phyloP scores from a whole-genome alignment of 2,888 invertebrate species.

The Rotaria sp. region DNA sequence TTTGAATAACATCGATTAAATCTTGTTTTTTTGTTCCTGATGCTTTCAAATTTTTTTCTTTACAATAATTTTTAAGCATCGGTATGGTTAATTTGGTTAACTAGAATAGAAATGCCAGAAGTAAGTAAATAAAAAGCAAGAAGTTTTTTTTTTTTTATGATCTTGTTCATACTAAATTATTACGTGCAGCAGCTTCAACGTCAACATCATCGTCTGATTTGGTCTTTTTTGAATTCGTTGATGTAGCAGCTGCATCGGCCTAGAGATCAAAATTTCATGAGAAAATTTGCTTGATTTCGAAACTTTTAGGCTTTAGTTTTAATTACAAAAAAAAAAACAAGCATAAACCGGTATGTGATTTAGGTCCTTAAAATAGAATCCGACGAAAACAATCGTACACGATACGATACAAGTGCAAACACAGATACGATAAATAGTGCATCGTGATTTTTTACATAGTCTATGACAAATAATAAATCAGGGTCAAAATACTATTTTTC shows the following conservation, averaged over 20 bases:
- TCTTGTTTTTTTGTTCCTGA: slow-evolving; percentile 55
- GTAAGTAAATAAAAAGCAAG: slow-evolving; percentile 6
- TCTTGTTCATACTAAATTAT: neutral
- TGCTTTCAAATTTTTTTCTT: slow-evolving; percentile 49
- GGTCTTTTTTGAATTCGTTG: neutral
- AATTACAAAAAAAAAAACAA: too few relatives aligned
- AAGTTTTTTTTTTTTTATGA: neutral
- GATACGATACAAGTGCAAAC: too few relatives aligned
- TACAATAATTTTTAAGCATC: slow-evolving; percentile 53
- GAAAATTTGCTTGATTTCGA: too few relatives aligned
- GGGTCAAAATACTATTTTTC: too few relatives aligned
- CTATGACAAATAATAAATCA: too few relatives aligned
- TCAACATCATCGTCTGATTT: neutral
- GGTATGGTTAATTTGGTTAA: slow-evolving; percentile 55
- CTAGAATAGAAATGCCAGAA: slow-evolving; percentile 45
- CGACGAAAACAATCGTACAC: neutral
- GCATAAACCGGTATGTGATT: too few relatives aligned
- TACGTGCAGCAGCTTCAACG: slow-evolving; percentile 20
- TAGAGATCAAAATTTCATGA: neutral
- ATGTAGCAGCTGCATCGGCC: neutral
- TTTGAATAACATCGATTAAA: slow-evolving; percentile 54
- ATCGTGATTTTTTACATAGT: too few relatives aligned
- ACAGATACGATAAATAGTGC: too few relatives aligned
- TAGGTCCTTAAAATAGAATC: too few relatives aligned
- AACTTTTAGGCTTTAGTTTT: too few relatives aligned